Conservation (phyloP, 2,888 invertebrate genomes). For the Dimorphilus gyrociliatus region DNA sequence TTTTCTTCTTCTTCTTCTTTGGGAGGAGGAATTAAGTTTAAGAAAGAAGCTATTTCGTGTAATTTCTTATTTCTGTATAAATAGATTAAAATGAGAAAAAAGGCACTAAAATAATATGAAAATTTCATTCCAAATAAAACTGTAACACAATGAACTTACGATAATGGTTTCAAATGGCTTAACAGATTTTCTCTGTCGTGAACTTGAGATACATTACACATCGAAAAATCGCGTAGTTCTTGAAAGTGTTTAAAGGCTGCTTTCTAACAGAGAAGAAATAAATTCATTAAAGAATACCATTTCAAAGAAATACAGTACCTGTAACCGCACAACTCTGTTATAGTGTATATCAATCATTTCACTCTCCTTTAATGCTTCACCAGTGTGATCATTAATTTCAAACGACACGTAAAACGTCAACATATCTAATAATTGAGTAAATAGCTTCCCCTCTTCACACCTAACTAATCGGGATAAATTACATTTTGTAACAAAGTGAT, state of each 20-base stretch:
- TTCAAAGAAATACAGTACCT: conserved; percentile 16
- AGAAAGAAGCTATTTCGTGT: conserved; percentile 64
- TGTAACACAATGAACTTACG: conserved; percentile 19
- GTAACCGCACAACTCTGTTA: conserved; percentile 66
- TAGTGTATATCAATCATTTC: conserved; percentile 89
- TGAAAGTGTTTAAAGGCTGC: conserved; percentile 81
- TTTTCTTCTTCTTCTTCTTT: conserved; percentile 43
- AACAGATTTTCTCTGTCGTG: conserved; percentile 66
- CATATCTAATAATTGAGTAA: conserved; percentile 79
- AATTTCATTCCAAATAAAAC: not conserved
- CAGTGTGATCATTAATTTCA: conserved; percentile 90
- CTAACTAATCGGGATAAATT: conserved; percentile 54
- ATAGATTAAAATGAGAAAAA: not conserved
- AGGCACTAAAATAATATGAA: not conserved
- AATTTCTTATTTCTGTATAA: conserved; percentile 54
- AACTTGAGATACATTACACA: conserved; percentile 86
- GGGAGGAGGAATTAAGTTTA: conserved; percentile 64
- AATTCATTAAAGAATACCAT: not conserved
- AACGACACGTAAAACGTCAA: conserved; percentile 88
- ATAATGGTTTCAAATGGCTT: conserved; percentile 58
- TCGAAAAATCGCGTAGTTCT: conserved; percentile 63
- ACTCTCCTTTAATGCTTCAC: conserved; percentile 77
- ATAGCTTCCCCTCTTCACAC: conserved; percentile 71
- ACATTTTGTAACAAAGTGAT: conserved; percentile 77
- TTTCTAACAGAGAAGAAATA: conserved; percentile 48